Conservation (phyloP, 2,888 invertebrate species). For the Calliopum simillimum region DNA sequence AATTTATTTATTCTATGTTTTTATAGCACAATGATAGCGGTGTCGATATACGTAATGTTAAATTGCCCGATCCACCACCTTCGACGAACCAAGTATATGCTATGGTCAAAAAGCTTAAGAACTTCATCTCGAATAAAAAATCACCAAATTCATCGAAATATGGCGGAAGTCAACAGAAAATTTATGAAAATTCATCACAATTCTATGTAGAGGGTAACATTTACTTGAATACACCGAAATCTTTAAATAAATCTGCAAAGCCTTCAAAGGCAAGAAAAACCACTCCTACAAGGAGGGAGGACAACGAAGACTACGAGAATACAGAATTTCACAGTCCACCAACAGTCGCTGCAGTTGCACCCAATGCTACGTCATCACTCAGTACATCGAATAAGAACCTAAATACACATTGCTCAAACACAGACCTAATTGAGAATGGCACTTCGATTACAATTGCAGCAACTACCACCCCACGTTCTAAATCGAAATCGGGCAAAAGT, state of each 20-base stretch:
- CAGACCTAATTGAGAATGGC: slow-evolving; percentile 44
- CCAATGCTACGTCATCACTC: slow-evolving; percentile 46
- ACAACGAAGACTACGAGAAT: slow-evolving; percentile 57
- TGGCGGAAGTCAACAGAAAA: slow-evolving; percentile 57
- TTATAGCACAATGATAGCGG: slow-evolving; percentile 68
- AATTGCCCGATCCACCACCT: slow-evolving; percentile 73
- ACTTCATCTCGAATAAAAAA: slow-evolving; percentile 70
- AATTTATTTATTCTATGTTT: slow-evolving; percentile 30
- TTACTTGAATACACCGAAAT: slow-evolving; percentile 49
- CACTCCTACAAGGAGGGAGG: slow-evolving; percentile 24
- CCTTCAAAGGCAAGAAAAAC: slow-evolving; percentile 20
- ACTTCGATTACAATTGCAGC: slow-evolving; percentile 35
- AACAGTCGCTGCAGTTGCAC: slow-evolving; percentile 45
- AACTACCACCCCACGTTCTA: slow-evolving; percentile 58
- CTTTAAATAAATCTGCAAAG: slow-evolving; percentile 42
- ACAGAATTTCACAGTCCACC: slow-evolving; percentile 53
- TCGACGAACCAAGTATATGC: slow-evolving; percentile 73
- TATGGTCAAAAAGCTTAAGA: slow-evolving; percentile 76
- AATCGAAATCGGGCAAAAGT: slow-evolving; percentile 69
- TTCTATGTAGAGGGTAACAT: slow-evolving; percentile 54
- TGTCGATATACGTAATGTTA: slow-evolving; percentile 69
- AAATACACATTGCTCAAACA: slow-evolving; percentile 43
- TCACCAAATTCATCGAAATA: slow-evolving; percentile 54
- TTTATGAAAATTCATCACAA: slow-evolving; percentile 62
- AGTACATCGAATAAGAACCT: slow-evolving; percentile 67